Base-by-base conservation (phyloP, 2,797 vertebrate genomes). In the Limosa lapponica region DNA sequence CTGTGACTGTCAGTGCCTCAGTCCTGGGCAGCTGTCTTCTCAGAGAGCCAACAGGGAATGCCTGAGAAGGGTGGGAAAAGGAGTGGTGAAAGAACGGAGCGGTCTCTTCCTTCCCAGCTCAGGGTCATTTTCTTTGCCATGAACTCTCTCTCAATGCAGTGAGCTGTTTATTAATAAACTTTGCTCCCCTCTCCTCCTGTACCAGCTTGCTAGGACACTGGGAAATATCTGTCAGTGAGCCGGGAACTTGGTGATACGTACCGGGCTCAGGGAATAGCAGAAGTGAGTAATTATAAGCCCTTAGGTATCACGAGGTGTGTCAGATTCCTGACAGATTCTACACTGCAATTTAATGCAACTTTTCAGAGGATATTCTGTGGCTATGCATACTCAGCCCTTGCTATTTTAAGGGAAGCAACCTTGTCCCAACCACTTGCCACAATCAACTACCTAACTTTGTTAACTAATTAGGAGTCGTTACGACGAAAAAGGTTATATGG, bases 21-120 rank as follows among this genome's bases (percentile, higher is more conserved):
- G n/a, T 41, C n/a, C 64, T 1, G 5, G 28, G 75, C 90, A 90
- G 80, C 83, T 94, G 86, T 74, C 55, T 54, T 34, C 65, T 46
- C 61, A 32, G 13, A 36, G 11, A 64, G 86, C 36, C 88, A 83
- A 46, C 61, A n/a, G 10, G 2, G 52, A 41, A 88, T 88, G 79
- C 92, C 92, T 71, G 39, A 85, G 88, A 78, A 94, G 75, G 77
- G 90, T 81, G 82, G 95, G 71, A 91, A 94, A 87, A 91, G 87
- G 74, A 80, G 55, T 22, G 79, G 84, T 5, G 3, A n/a, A 85
- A 75, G 49, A n/a, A 34, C 4, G 1, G 36, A 62, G 57, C 3
- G 23, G 22, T 18, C 32, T 78, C 34, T 34, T 43, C 23, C 32
- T 86, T 81, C 65, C 77, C 37, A 27, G 19, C 23, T 55, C 28